Evolutionary conservation across 2,797 vertebrate genomes (phyloP), one percentile per base, ranked within the genome.

Genomic region (Nyctalus aviator): DNA sequence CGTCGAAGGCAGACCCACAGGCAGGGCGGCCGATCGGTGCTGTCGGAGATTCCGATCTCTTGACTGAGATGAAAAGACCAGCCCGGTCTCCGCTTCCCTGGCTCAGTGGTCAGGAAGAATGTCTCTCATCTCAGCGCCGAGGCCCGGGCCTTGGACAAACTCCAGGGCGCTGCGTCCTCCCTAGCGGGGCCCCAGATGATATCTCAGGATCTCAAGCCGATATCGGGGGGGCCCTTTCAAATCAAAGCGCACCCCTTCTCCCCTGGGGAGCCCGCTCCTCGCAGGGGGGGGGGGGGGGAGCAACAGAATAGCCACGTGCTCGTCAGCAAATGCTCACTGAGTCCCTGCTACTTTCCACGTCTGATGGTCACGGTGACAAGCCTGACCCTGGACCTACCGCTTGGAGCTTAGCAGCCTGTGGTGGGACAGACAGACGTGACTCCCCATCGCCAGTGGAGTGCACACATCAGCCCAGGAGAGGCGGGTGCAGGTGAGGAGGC

Each of bases 31-130:
- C 93, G 87, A 94, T 89, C 94, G 66, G 81, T 41, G 18, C 91
- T 75, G 93, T 87, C 6, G 0, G 94, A 93, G 96, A 97, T 97
- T 97, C 91, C 20, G 37, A 97, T 97, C 97, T 97, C 94, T 79
- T 41, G 8, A 35, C 76, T 1, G 53, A 97, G 95, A 97, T 97
- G 96, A 96, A 97, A 97, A 94, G 95, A 27, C 82, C n/a, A 90
- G 91, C 18, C 73, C 1, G 10, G 73, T 20, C 95, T 91, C 93
- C 94, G 77, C 96, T 95, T 97, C 91, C 94, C 84, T 95, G 96
- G 95, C 96, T 97, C 94, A 94, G 95, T 96, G 96, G 94, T 95
- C 96, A 96, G 95, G 84, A 88, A 95, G 96, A 97, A 97, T 96
- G 92, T 76, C 17, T 84, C 94, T 92, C 96, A 77, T 95, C 95